phyloP scores from a whole-genome alignment of 2,797 vertebrate genomes.

The Phoeniculus purpureus region DNA sequence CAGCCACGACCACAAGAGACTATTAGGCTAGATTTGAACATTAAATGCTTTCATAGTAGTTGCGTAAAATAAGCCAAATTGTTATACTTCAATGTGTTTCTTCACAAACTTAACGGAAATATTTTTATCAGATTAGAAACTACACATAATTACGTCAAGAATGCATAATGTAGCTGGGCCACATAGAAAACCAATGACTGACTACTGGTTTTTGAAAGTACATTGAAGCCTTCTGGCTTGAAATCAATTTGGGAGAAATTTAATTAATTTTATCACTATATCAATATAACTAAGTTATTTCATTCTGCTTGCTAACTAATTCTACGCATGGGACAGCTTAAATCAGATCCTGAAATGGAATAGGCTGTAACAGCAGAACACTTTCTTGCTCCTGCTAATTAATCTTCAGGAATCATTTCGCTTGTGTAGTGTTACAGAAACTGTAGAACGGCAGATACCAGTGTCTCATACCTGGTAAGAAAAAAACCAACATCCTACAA shows the following conservation, averaged over 20 bases:
- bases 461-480: no score
- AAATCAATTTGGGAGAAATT: neutral
- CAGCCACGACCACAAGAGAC: neutral
- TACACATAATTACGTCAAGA: neutral
- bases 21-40: neutral
- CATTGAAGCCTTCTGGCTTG: constrained; percentile 1
- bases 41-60: neutral
- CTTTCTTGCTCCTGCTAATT: neutral
- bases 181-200: neutral
- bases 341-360: neutral
- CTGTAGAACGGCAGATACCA: neutral
- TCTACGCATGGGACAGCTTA: neutral
- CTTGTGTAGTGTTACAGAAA: neutral
- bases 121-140: neutral
- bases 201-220: constrained; percentile 44
- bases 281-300: neutral
- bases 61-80: neutral
- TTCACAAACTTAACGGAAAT: neutral
- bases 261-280: neutral
- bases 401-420: neutral
- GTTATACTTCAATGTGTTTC: neutral
- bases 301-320: neutral
- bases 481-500: neutral
- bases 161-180: neutral
- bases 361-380: neutral